Percentiles rank a stretch among this genome's conserved stretches.
Evolutionary conservation across 2,797 vertebrate species (phyloP).

Genomic region (Gobio occitaniae): DNA sequence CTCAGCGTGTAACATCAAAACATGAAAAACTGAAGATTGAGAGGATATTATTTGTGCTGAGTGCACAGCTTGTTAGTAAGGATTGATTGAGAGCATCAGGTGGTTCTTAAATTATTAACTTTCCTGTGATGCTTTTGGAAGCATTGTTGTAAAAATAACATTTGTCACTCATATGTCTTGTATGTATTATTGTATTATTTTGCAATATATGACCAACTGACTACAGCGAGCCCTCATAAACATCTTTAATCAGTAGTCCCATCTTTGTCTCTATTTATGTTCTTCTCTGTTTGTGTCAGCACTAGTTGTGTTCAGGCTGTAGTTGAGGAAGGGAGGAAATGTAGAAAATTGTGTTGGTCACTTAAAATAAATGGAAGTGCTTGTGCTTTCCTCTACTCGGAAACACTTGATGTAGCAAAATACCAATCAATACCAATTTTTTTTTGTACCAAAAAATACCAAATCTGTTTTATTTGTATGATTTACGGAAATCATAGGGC

Average conservation of each 20-base stretch:
- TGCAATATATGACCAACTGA: background rate
- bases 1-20: constrained; percentile 9
- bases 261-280: background rate
- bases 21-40: background rate
- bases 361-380: background rate
- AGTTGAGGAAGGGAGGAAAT: background rate
- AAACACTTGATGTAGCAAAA: background rate
- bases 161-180: background rate
- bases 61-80: background rate
- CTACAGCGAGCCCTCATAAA: background rate
- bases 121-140: background rate
- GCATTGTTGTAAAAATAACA: background rate
- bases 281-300: background rate
- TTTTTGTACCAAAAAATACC: too few species aligned
- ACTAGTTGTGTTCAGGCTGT: background rate
- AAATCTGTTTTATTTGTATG: background rate
- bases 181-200: too few species aligned
- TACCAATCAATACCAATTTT: background rate
- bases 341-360: background rate
- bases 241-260: background rate
- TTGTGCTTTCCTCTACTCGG: background rate
- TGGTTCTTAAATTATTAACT: constrained; percentile 1
- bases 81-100: background rate
- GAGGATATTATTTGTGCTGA: background rate
- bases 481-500: background rate